Conservation (phyloP, 2,113 vertebrate genomes). For the Protobothrops flavoviridis region DNA sequence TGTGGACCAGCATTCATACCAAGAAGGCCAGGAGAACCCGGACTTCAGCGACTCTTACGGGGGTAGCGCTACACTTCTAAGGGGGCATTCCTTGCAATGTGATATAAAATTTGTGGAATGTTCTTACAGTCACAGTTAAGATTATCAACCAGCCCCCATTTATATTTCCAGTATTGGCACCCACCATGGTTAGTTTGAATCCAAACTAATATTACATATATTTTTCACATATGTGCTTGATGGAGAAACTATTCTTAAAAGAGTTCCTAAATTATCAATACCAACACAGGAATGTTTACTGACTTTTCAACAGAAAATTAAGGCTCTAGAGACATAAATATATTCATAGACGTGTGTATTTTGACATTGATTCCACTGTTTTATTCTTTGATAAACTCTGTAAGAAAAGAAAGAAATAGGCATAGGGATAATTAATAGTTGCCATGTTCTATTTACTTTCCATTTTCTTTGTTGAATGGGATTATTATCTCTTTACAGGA, state of each 20-base stretch:
- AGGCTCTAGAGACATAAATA: conserved; percentile 21
- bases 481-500: conserved; percentile 39
- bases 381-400: conserved; percentile 10
- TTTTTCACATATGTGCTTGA: conserved; percentile 54
- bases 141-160: too few relatives aligned
- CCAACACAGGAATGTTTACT: conserved; percentile 16
- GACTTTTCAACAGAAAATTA: conserved; percentile 40
- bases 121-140: too few relatives aligned
- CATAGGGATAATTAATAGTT: conserved; percentile 28
- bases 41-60: too few relatives aligned
- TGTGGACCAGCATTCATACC: too few relatives aligned
- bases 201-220: conserved; percentile 24
- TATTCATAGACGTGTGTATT: conserved; percentile 13
- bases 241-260: conserved; percentile 54
- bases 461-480: conserved; percentile 41
- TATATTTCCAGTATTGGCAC: too few relatives aligned
- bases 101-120: too few relatives aligned
- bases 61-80: too few relatives aligned
- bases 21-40: too few relatives aligned
- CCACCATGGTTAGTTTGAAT: too few relatives aligned
- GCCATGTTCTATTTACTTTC: conserved; percentile 38
- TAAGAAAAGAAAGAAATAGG: conserved; percentile 15
- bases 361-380: conserved; percentile 18
- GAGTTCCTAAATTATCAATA: conserved; percentile 33
- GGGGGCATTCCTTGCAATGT: too few relatives aligned